A percentile compares a stretch with the other conserved stretches of the same genome.
These are phyloP conservation scores for Psettodes erumei DNA, from an alignment of 2,113 vertebrate genomes.

Conservation along the genomic window DNA sequence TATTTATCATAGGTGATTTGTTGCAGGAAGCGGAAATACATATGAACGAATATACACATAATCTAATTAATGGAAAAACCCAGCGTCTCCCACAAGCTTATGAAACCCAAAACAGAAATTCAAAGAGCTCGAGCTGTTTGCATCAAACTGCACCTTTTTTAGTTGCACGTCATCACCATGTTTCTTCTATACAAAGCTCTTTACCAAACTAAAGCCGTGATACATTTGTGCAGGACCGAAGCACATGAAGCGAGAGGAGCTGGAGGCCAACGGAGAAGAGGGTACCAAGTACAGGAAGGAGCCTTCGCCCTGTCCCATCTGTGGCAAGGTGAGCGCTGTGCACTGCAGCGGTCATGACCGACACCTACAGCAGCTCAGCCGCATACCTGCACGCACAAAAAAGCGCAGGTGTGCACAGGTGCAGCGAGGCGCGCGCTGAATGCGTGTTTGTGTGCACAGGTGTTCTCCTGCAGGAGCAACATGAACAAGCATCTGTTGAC, in stretches of 20 bases:
- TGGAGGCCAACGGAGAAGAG: slow-evolving; percentile 90
- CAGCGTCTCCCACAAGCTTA: not conserved
- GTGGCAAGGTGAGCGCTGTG: slow-evolving; percentile 88
- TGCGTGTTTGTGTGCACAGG: slow-evolving; percentile 76
- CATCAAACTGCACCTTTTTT: not conserved
- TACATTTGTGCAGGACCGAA: slow-evolving; percentile 86
- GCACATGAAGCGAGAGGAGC: slow-evolving; percentile 93
- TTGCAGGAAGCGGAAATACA: not conserved
- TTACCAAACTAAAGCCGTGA: not conserved
- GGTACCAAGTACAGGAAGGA: slow-evolving; percentile 97
- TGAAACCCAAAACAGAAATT: not conserved
- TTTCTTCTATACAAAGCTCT: not conserved
- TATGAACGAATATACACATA: too few relatives aligned
- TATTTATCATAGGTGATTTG: not conserved
- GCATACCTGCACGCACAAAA: accelerated
- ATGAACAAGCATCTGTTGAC: slow-evolving; percentile 99
- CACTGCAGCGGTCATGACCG: not conserved
- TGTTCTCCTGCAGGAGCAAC: slow-evolving; percentile 98
- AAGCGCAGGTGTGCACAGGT: not conserved
- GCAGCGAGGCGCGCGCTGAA: not conserved
- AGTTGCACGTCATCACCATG: not conserved
- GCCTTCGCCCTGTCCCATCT: slow-evolving; percentile 95
- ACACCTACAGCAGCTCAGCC: not conserved
- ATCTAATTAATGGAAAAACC: not conserved
- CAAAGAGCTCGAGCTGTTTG: not conserved